Evolutionary conservation across 2,797 vertebrate species (phyloP), one percentile per base, ranked within the genome.

Genomic region (Picus viridis): DNA sequence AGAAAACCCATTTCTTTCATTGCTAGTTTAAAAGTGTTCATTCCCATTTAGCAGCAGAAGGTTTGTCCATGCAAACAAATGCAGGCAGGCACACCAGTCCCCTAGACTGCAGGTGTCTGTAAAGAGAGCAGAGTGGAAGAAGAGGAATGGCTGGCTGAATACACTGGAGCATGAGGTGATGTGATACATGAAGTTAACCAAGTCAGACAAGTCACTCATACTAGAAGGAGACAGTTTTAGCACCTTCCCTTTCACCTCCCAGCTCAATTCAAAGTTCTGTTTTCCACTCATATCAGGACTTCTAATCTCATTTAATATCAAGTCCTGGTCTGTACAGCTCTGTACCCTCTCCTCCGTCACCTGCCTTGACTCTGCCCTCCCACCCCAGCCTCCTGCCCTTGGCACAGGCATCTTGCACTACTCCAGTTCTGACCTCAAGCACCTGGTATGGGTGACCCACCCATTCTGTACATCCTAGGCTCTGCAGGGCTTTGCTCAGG

Each of bases 381-480:
- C 23, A 17, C 26, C 2, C 12, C 57, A 24, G 27, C 20, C 9
- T 58, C 32, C 49, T 49, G 56, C 17, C 39, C 43, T 63, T 9
- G 30, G 26, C 26, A 14, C 41, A 71, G 49, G 36, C 30, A 9
- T 47, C 49, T 88, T 34, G 7, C n/a, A 34, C 34, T 3, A 9
- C 41, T 71, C 58, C 54, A 68, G 29, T 71, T 83, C 49, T 72
- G 43, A 63, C 36, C 39, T 27, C 69, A 53, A 6, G 32, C 1
- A 0, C 32, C 39, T 32, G 34, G 14, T 24, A 64, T 43, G 30
- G 12, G 59, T 68, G 49, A 80, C 49, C 47, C 30, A 54, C 59
- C 54, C 1, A 41, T 0, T 0, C 2, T 57, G 30, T 32, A 23
- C 2, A 1, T 57, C 19, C n/a, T 54, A 75, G 49, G 53, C 26